Base-by-base conservation (phyloP, 2,888 invertebrate genomes). In the Tenthredo distinguenda region DNA sequence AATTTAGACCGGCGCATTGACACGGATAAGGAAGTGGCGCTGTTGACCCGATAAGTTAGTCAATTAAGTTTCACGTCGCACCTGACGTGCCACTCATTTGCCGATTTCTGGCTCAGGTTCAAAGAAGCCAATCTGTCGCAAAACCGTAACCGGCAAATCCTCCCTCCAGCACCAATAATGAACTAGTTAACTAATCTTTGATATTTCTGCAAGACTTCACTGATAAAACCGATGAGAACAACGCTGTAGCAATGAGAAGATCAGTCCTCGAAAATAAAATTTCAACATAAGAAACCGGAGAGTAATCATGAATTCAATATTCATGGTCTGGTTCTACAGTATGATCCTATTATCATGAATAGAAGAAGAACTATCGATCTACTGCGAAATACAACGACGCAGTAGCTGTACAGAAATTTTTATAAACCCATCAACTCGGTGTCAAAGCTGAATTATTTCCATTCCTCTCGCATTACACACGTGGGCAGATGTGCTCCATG, bases 31-130 rank as follows among this genome's bases (percentile, higher is more conserved):
- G 40, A 77, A 77, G 50, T 55, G 26, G 31, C 31, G 15, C 34
- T 77, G 18, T n/a, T 77, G 50, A 50, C 31, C 40, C 81, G 81
- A 81, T 62, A 37, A 81, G 21, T 81, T 62, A 15, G 62, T 62
- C 37, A 40, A 62, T 62, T 81, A 34, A 37, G n/a, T 62, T 81
- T 40, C 9, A 50, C n/a, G 12, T n/a, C 43, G 43, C 6, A 43
- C 43, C 12, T 21, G 43, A 9, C 18, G 21, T n/a, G n/a, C 26
- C 40, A 43, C 2, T 0, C 12, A 34, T 77, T 62, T 31, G 12
- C 21, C 62, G 2, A 81, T 81, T 81, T 26, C 37, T 62, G 40
- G 37, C 34, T 62, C 3, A 18, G 34, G n/a, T 26, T 34, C 50
- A 31, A 31, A 50, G 26, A n/a, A 31, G 50, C 12, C 18, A 34